Evolutionary conservation across 1,140 invertebrate genomes (phyloP), one percentile per base, ranked within the genome.

Genomic region (Nomia melanderi): DNA sequence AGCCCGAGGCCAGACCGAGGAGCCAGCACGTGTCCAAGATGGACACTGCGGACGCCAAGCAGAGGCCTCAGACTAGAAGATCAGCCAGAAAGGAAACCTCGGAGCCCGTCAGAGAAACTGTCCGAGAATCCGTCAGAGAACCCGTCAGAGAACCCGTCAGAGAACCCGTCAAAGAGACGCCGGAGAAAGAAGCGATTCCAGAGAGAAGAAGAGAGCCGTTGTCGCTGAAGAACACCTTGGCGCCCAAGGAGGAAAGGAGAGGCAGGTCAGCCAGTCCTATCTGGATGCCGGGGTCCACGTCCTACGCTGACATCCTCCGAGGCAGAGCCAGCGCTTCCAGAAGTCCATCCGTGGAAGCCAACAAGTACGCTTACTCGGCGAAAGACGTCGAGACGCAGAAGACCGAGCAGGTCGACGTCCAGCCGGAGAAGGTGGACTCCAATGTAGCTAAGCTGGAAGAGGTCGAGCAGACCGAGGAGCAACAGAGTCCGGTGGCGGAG

Each of bases 281-380:
- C 77, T 96, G 95, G 95, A 86, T 92, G 11, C 95, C 95, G 0
- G 96, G 95, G 39, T 95, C 95, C 14, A 94, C 94, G 17, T 94
- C 96, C 36, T 97, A 97, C 88, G 96, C 96, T 8, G 96, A 96
- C 89, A 95, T 97, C 73, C 92, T 97, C 12, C 93, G 94, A 63
- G 96, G 96, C 59, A 88, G 90, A 60, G 82, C 84, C 36, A 87
- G 87, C 3, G 70, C 71, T 3, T 78, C 79, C 44, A 86, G 86
- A 44, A 79, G 80, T 7, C 78, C 83, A 8, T 78, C 74, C 2
- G 59, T 64, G 4, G 81, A 83, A n/a, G n/a, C 27, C 2, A 1
- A n/a, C 20, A 69, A 50, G 0, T 41, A 25, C 0, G 29, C 14
- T 4, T 12, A 54, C 0, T 17, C 31, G 3, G 14, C 31, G 9